Evolutionary conservation across 1,140 invertebrate species (phyloP), one percentile per base, ranked within the genome.

Genomic region (Myzus persicae): DNA sequence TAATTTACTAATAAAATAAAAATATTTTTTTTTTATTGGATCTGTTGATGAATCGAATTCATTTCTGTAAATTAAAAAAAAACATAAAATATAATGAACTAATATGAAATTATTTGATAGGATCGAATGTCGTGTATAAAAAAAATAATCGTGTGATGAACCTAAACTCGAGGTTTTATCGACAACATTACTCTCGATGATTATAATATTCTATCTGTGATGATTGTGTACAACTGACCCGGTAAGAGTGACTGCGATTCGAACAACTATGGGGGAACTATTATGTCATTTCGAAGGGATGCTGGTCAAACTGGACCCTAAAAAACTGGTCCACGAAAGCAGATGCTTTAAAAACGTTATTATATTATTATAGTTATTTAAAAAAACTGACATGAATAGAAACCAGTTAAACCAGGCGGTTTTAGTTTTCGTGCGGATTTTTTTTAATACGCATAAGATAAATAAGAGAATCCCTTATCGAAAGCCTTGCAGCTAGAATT

Each of bases 231-330:
- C 54, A 18, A 90, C 89, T 90, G 51, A 42, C 54, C 89, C 89
- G 54, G 11, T 42, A 42, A 31, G 11, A 67, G 24, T 42, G 89
- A 67, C 89, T 38, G 22, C 26, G 38, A 2, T 67, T 3, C 38
- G 89, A 42, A 67, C 18, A 54, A 67, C 87, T 24, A 20, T 9
- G 40, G 51, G 51, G 51, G 54, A 31, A 67, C 51, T 42, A 38
- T 40, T 90, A 67, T 90, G 38, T 42, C 26, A 6, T 59, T 90
- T 31, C n/a, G 36, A 93, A 93, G 91, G 91, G 91, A 93, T 93
- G 91, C 91, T 93, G 91, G 91, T 93, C 91, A 93, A 93, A 93
- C 76, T 93, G 91, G 81, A 93, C 91, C 81, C 91, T 85, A 20
- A 84, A 93, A 92, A 93, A 93, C 91, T 93, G 91, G 91, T 93